phyloP scores from a whole-genome alignment of 2,113 vertebrate genomes.

The Notothenia coriiceps region DNA sequence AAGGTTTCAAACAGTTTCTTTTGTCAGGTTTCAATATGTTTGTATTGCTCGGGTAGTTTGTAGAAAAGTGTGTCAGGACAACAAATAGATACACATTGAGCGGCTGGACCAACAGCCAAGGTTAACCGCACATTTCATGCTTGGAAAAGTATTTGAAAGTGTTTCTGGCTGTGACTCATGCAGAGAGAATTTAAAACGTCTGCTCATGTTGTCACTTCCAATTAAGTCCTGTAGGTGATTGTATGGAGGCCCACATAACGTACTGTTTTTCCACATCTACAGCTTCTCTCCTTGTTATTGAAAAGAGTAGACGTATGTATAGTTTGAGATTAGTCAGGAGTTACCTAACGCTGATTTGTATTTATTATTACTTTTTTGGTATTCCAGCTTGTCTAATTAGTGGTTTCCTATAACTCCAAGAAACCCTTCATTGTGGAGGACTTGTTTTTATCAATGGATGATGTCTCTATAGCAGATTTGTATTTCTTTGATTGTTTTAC shows the following conservation, averaged over 20 bases:
- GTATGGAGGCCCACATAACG: neutral
- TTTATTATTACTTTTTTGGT: too few species aligned
- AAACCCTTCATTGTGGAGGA: neutral
- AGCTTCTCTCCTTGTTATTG: neutral
- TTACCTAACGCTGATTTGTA: neutral
- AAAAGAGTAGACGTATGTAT: neutral
- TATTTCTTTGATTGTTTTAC: neutral
- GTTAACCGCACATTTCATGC: neutral
- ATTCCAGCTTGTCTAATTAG: neutral
- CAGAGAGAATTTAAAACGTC: neutral
- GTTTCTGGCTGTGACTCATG: neutral
- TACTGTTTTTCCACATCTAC: too few species aligned
- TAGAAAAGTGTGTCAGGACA: neutral
- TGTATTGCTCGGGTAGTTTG: neutral
- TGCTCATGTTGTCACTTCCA: constrained; percentile 16
- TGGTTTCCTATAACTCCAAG: neutral
- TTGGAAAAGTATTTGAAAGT: constrained; percentile 5
- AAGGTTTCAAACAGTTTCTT: neutral
- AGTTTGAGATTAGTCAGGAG: neutral
- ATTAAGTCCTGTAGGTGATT: neutral
- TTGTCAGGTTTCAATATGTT: neutral
- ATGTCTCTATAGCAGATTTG: neutral
- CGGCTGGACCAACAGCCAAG: neutral
- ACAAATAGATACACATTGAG: neutral
- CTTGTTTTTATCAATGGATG: neutral